phyloP scores from a whole-genome alignment of 2,797 vertebrate species.

The Crocidura indochinensis region DNA sequence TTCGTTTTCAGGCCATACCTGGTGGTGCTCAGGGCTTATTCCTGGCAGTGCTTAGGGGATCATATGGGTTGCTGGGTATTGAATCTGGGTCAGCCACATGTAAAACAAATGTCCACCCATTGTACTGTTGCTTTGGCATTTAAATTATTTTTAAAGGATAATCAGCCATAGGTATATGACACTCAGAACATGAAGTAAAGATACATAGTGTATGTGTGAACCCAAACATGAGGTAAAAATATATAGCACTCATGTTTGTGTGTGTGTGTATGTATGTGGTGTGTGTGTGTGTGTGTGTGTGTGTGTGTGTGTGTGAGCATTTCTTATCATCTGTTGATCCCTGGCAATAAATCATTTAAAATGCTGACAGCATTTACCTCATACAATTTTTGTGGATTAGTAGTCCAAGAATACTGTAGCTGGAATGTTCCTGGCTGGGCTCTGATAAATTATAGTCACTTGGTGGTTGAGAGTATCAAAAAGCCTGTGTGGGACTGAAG shows the following conservation, averaged over 20 bases:
- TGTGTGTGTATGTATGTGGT: background rate
- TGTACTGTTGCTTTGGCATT: no score
- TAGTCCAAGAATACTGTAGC: slow-evolving; percentile 47
- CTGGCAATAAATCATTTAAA: slow-evolving; percentile 31
- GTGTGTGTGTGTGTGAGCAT: background rate
- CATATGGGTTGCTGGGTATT: no score
- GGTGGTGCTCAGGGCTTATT: no score
- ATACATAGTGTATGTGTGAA: background rate
- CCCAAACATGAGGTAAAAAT: background rate
- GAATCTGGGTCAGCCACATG: no score
- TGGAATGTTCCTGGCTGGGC: background rate
- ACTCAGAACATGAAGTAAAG: slow-evolving; percentile 14
- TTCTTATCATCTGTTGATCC: background rate
- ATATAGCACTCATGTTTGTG: background rate
- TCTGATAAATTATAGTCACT: background rate
- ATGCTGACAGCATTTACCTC: slow-evolving; percentile 35
- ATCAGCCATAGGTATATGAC: background rate
- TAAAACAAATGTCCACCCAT: no score
- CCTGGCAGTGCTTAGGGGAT: no score
- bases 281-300: background rate
- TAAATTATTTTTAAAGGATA: background rate
- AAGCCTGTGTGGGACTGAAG: background rate
- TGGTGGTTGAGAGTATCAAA: background rate
- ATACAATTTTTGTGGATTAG: background rate
- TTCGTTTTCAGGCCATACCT: no score